Conservation (phyloP, 2,888 invertebrate genomes). For the Drosophila sordidula region DNA sequence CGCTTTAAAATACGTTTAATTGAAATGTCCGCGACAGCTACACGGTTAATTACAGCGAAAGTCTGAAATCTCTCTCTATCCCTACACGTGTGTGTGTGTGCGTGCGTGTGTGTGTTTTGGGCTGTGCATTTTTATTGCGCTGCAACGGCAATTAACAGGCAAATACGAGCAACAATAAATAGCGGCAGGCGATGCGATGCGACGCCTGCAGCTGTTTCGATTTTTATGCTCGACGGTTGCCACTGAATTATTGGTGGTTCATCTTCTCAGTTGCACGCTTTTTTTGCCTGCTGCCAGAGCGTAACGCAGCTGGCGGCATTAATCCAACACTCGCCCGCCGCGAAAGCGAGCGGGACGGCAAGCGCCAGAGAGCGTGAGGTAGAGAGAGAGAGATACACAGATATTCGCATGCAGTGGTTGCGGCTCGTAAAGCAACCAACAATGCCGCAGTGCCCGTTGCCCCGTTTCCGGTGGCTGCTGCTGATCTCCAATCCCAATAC, state of each 20-base stretch:
- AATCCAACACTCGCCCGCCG: conserved; percentile 54
- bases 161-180: conserved; percentile 75
- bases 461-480: conserved; percentile 39
- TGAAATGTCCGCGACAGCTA: conserved; percentile 46
- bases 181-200: conserved; percentile 34
- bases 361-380: not conserved
- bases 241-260: conserved; percentile 79
- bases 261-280: conserved; percentile 44
- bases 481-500: conserved; percentile 43
- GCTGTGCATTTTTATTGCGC: conserved; percentile 63
- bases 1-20: conserved; percentile 53
- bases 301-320: conserved; percentile 69
- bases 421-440: conserved; percentile 71
- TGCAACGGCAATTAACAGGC: conserved; percentile 72
- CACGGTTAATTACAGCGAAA: conserved; percentile 60
- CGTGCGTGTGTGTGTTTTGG: conserved; percentile 9
- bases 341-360: conserved; percentile 6
- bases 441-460: conserved; percentile 45
- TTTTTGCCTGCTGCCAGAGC: conserved; percentile 2
- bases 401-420: conserved; percentile 32
- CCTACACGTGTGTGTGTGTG: not conserved
- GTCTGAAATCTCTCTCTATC: conserved; percentile 19
- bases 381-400: conserved; percentile 8
- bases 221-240: conserved; percentile 68
- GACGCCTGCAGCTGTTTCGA: conserved; percentile 70